phyloP scores from a whole-genome alignment of 2,113 vertebrate species.

The Astur gentilis region DNA sequence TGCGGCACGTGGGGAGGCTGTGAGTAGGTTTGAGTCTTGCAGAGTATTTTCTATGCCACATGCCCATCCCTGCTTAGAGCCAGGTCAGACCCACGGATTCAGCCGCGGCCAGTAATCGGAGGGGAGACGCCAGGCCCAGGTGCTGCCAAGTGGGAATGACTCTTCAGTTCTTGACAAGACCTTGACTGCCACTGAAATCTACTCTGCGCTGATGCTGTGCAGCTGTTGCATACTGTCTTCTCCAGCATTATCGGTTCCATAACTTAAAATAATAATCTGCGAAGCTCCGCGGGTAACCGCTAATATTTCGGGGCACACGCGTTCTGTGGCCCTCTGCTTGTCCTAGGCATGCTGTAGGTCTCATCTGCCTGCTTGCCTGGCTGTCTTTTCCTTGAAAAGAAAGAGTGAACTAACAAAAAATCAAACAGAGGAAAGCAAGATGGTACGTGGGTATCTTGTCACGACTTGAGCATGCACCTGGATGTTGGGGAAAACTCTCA shows the following conservation, averaged over 20 bases:
- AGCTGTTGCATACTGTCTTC: not conserved
- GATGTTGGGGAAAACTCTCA: not conserved
- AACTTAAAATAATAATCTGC: not conserved
- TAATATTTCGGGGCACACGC: not conserved
- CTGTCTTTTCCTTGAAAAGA: not conserved
- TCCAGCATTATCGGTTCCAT: not conserved
- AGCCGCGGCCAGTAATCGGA: not conserved
- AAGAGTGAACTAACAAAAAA: not conserved
- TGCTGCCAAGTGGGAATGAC: not conserved
- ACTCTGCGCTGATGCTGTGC: not conserved
- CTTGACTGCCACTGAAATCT: not conserved
- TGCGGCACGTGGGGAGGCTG: fast-evolving
- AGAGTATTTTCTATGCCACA: not conserved
- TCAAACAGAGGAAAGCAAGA: not conserved
- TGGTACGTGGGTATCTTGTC: not conserved
- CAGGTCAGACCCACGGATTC: fast-evolving
- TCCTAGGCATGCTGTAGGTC: not conserved
- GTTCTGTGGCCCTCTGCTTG: not conserved
- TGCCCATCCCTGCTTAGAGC: not conserved
- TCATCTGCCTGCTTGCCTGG: not conserved
- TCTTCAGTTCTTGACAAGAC: not conserved
- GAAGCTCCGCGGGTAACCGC: not conserved
- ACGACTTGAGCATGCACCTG: not conserved
- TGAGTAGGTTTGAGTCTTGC: not conserved
- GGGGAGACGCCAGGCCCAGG: not conserved